These are phyloP conservation scores for Maccullochella peelii DNA, from an alignment of 2,113 vertebrate species.

Conservation along the genomic window DNA sequence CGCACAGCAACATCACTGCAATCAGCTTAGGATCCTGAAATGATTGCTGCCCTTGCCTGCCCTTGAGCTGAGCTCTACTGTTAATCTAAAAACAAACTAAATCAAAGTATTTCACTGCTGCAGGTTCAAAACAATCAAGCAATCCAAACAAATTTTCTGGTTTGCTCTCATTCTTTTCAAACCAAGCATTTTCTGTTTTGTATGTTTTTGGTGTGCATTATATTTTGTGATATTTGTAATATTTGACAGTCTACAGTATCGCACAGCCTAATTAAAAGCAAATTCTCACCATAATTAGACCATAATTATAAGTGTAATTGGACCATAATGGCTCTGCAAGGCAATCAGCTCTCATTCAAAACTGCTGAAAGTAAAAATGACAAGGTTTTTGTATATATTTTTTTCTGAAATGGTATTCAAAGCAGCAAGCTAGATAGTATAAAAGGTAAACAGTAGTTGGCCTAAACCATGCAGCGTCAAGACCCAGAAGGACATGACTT, in stretches of 20 bases:
- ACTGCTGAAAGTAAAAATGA: not conserved
- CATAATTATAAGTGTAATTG: not conserved
- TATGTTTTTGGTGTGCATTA: not conserved
- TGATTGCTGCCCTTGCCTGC: slow-evolving; percentile 46
- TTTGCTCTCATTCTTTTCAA: not conserved
- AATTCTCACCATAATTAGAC: not conserved
- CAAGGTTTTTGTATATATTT: not conserved
- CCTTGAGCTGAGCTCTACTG: slow-evolving; percentile 25
- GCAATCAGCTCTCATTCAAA: not conserved
- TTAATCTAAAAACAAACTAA: slow-evolving; percentile 49
- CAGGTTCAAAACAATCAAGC: not conserved
- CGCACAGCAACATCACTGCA: slow-evolving; percentile 29
- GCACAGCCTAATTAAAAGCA: not conserved
- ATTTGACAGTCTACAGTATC: not conserved
- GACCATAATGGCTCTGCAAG: not conserved
- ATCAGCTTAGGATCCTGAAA: slow-evolving; percentile 53
- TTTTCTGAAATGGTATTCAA: not conserved
- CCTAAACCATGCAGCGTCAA: not conserved
- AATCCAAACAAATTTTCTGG: no score
- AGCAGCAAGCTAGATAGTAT: not conserved
- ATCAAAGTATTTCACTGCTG: slow-evolving; percentile 12
- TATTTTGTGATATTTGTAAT: not conserved
- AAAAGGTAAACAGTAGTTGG: not conserved
- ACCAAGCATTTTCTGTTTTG: not conserved
- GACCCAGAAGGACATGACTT: not conserved